Conservation (phyloP, 2,888 invertebrate species). For the Tetragonisca angustula region DNA sequence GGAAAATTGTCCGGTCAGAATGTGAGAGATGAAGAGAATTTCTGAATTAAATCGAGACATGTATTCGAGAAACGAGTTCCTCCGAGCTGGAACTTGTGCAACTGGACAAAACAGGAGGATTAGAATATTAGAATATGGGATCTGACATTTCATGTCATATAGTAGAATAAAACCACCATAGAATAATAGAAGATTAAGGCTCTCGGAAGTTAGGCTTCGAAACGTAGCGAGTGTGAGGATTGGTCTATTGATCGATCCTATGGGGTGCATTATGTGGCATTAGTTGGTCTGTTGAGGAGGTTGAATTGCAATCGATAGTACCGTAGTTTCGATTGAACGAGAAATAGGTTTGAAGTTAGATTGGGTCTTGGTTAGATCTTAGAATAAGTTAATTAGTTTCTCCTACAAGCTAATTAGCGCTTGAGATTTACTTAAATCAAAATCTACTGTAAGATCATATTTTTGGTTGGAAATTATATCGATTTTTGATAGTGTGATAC, state of each 20-base stretch:
- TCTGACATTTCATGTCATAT: neutral
- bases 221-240: neutral
- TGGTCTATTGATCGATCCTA: neutral
- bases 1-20: no score
- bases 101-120: neutral
- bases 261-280: neutral
- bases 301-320: neutral
- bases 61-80: no score
- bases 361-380: neutral
- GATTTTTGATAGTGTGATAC: no score
- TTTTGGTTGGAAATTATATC: neutral
- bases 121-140: neutral
- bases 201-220: neutral
- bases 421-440: neutral
- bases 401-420: neutral
- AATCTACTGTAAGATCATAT: neutral
- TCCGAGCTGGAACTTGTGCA: no score
- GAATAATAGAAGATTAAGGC: neutral
- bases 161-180: neutral
- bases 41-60: no score
- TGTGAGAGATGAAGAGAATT: no score
- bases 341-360: neutral
- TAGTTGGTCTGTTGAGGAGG: neutral
- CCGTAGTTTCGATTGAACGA: neutral
- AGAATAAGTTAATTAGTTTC: neutral